A percentile compares a stretch with the other conserved stretches of the same genome.
Evolutionary conservation across 2,888 invertebrate species (phyloP).

Genomic region (Eupelmus urozonus): DNA sequence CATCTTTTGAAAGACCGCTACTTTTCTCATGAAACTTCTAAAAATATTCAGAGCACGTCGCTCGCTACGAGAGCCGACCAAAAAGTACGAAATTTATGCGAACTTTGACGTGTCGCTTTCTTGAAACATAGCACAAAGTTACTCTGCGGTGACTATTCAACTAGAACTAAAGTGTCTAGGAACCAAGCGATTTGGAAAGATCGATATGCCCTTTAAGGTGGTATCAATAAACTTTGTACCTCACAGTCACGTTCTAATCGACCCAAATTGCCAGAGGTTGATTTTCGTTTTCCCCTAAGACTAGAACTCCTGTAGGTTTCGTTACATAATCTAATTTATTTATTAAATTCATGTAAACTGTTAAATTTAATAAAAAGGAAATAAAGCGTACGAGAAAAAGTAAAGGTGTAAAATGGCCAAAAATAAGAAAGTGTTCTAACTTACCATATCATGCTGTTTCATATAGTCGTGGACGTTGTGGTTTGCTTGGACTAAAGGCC

Average conservation of each 20-base stretch:
- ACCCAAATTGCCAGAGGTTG: slow-evolving; percentile 7
- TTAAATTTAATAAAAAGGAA: no score
- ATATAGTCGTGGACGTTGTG: slow-evolving; percentile 92
- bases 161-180: slow-evolving; percentile 36
- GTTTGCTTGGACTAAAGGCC: slow-evolving; percentile 92
- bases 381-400: no score
- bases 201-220: slow-evolving; percentile 36
- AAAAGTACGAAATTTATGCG: not conserved
- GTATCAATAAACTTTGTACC: slow-evolving; percentile 28
- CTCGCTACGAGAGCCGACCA: not conserved
- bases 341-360: no score
- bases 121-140: slow-evolving; percentile 13
- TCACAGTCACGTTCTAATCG: not conserved
- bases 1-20: no score
- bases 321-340: not conserved
- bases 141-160: slow-evolving; percentile 37
- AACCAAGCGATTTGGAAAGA: slow-evolving; percentile 37
- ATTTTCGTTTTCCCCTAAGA: no score
- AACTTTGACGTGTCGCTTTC: slow-evolving; percentile 10
- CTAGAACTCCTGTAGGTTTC: no score
- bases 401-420: no score
- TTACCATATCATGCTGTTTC: slow-evolving; percentile 94
- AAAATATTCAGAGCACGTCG: not conserved
- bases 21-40: no score
- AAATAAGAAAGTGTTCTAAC: slow-evolving; percentile 69